phyloP scores from a whole-genome alignment of 2,113 vertebrate genomes.

The Notechis scutatus region DNA sequence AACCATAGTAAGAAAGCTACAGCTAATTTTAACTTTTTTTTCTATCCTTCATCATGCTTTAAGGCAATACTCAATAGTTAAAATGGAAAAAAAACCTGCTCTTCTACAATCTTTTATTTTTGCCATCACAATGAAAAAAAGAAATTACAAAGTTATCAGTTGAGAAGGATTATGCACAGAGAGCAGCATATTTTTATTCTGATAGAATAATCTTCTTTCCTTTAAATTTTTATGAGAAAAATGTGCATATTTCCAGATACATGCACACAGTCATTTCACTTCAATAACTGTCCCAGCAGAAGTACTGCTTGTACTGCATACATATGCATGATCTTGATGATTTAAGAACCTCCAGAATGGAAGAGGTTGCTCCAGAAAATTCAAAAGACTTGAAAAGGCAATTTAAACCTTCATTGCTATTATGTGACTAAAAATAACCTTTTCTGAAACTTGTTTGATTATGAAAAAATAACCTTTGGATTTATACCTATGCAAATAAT shows the following conservation, averaged over 20 bases:
- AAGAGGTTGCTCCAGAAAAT: neutral
- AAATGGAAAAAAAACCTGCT: neutral
- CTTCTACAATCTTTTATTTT: neutral
- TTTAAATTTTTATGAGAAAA: neutral
- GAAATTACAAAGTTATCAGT: neutral
- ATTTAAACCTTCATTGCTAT: neutral
- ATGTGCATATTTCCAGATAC: neutral
- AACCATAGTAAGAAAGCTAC: neutral
- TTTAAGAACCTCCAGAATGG: neutral
- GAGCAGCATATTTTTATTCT: neutral
- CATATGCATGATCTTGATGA: neutral
- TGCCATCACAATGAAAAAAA: neutral
- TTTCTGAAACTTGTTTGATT: neutral
- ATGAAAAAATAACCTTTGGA: neutral
- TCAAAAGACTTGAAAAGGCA: neutral
- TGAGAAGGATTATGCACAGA: no score
- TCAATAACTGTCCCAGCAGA: neutral
- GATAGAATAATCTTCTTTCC: neutral
- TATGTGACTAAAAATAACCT: neutral
- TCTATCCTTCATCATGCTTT: neutral
- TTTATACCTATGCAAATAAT: neutral
- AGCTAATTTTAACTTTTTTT: neutral
- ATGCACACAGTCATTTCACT: neutral
- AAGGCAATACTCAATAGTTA: neutral
- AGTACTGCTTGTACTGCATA: neutral